Conservation (phyloP, 2,888 invertebrate genomes). For the Coremacera marginata region DNA sequence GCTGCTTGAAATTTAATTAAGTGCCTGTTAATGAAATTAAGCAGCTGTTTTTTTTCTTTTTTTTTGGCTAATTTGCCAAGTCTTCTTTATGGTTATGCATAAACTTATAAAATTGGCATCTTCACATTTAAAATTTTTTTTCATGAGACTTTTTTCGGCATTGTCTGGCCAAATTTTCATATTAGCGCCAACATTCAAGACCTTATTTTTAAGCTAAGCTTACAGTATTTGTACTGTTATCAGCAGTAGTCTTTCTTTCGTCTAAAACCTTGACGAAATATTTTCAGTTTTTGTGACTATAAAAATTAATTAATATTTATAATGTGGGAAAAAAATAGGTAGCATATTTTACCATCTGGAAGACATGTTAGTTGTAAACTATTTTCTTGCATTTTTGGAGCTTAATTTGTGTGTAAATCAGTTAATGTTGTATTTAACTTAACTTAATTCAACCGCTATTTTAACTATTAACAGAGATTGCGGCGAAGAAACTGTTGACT, state of each 20-base stretch:
- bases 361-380: neutral
- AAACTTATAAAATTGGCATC: constrained; percentile 27
- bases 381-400: neutral
- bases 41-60: too few species aligned
- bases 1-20: too few species aligned
- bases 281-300: too few species aligned
- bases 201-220: neutral
- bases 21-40: too few species aligned
- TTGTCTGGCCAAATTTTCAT: neutral
- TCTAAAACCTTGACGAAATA: neutral
- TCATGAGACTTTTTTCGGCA: constrained; percentile 12
- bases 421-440: neutral
- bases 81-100: constrained; percentile 7
- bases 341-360: neutral
- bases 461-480: too few species aligned
- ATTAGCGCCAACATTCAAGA: neutral
- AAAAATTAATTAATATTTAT: too few species aligned
- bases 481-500: too few species aligned
- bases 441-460: neutral
- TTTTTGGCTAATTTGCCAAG: too few species aligned
- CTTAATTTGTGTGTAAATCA: too few species aligned
- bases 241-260: neutral
- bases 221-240: neutral
- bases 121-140: constrained; percentile 28
- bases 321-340: too few species aligned